Evolutionary conservation across 2,797 vertebrate species (phyloP).

Genomic region (Limosa lapponica): DNA sequence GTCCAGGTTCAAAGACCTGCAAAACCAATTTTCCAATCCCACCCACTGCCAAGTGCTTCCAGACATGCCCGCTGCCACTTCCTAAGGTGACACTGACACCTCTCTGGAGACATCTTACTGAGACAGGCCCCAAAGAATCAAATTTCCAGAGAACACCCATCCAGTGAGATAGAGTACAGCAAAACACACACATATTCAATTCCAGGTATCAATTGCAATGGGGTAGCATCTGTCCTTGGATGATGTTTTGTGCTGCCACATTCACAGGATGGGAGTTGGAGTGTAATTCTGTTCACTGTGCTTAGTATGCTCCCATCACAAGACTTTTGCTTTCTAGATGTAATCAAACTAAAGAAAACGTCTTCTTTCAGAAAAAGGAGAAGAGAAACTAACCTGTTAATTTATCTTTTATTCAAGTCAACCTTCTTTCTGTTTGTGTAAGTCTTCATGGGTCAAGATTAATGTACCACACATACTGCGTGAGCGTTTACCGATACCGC

Average conservation of each 20-base stretch:
- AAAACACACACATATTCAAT: background rate
- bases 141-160: background rate
- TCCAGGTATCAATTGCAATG: background rate
- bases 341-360: background rate
- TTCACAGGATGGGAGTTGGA: background rate
- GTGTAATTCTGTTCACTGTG: background rate
- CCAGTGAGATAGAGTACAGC: background rate
- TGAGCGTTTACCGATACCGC: background rate
- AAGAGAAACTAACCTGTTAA: background rate
- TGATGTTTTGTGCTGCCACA: background rate
- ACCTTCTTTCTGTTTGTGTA: background rate
- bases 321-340: background rate
- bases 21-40: background rate
- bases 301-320: background rate
- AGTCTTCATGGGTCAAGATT: background rate
- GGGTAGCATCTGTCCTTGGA: background rate
- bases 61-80: background rate
- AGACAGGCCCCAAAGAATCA: background rate
- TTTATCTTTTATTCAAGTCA: conserved; percentile 43
- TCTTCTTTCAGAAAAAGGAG: background rate
- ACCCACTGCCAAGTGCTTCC: background rate
- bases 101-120: background rate
- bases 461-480: background rate
- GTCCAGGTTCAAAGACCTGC: background rate
- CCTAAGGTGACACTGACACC: too few relatives aligned